Conservation (phyloP, 2,797 vertebrate genomes). For the Pachyuromys duprasi region DNA sequence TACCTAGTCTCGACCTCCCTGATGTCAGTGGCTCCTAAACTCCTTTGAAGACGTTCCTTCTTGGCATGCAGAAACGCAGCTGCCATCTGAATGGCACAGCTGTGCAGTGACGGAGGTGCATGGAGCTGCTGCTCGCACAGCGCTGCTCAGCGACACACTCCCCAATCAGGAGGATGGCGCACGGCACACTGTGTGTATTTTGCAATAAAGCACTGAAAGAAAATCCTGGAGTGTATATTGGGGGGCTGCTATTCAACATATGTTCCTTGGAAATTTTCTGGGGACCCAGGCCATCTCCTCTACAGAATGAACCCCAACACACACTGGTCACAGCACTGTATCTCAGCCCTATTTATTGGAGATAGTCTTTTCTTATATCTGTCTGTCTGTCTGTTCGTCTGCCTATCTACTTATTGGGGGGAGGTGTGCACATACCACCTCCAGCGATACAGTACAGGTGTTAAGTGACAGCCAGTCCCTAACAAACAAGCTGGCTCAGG, state of each 20-base stretch:
- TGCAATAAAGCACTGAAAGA: background rate
- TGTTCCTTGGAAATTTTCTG: background rate
- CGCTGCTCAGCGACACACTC: background rate
- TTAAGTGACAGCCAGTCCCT: background rate
- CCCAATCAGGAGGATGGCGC: background rate
- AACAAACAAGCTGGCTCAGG: background rate
- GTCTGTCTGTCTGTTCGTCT: too few relatives aligned
- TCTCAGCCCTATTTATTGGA: background rate
- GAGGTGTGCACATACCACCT: background rate
- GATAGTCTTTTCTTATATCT: background rate
- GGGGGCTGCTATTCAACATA: background rate
- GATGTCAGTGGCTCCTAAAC: background rate
- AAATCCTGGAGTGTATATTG: background rate
- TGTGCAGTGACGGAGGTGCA: background rate
- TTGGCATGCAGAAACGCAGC: background rate
- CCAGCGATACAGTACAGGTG: background rate
- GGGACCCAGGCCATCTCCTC: background rate
- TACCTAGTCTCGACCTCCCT: background rate
- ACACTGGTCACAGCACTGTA: background rate
- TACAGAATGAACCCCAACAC: background rate
- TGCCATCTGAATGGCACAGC: background rate
- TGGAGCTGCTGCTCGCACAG: too few relatives aligned
- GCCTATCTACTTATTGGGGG: too few relatives aligned
- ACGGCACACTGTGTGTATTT: background rate
- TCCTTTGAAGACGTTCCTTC: background rate